Evolutionary conservation across 2,113 vertebrate species (phyloP), one percentile per base, ranked within the genome.

Genomic region (Glaucomys volans): DNA sequence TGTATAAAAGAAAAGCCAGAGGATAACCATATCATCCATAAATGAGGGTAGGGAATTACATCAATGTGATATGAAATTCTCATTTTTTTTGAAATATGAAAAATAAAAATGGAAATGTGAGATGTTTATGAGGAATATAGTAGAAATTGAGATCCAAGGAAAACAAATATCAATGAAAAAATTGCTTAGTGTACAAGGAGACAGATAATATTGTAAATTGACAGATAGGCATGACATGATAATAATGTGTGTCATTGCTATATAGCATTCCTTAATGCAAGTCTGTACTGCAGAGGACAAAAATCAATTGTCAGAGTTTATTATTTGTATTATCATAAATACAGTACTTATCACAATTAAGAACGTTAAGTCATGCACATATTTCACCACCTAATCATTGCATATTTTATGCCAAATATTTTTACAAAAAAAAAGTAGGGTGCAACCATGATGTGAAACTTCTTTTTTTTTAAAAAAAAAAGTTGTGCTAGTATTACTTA

Each of bases 51-150:
- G 26, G 9, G 22, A 24, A 30, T n/a, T 84, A 62, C 22, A 66
- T 47, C 20, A 40, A 32, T 84, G 2, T 83, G 35, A 93, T 18
- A 88, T 62, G 50, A 81, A 83, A 92, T 86, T 52, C 2, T 57
- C 40, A 85, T 7, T 74, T 87, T 87, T 88, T 87, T 57, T 88
- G 40, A 93, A 80, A 84, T 54, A 79, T 32, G 30, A 66, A 90
- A 59, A 84, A 64, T 47, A 77, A 87, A 94, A 87, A 28, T 40
- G 3, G 37, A 88, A 90, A 67, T 88, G 35, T 72, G 16, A 85
- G 12, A 17, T 74, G 13, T 62, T 72, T 81, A 32, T 66, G 59
- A 62, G 17, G 37, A 62, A 35, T 35, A 47, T 28, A 90, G 9
- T 67, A 87, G 54, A 87, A 91, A 54, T 26, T 94, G 35, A 37